phyloP scores from a whole-genome alignment of 2,797 vertebrate species.

The Pachyuromys duprasi region DNA sequence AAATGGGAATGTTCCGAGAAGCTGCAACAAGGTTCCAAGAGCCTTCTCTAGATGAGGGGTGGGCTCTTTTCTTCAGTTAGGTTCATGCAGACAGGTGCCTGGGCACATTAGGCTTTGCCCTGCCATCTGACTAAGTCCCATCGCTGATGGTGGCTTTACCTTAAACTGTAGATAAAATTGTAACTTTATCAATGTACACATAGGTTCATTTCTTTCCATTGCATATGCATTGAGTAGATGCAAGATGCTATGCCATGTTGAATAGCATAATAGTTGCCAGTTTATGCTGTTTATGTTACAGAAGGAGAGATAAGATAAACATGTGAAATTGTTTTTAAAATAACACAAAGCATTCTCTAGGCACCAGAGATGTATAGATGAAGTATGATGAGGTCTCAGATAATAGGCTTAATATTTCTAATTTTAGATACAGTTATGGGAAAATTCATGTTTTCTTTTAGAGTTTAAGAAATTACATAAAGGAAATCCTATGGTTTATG shows the following conservation, averaged over 20 bases:
- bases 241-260: not conserved
- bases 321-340: not conserved
- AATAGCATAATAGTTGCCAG: not conserved
- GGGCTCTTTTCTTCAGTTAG: not conserved
- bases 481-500: not conserved
- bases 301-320: not conserved
- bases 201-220: constrained; percentile 32
- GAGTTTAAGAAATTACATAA: constrained; percentile 27
- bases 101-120: not conserved
- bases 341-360: not conserved
- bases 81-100: not conserved
- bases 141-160: not conserved
- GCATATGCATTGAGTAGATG: not conserved
- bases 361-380: not conserved
- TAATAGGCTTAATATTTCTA: not conserved
- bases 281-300: not conserved
- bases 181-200: not conserved
- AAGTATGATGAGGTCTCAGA: not conserved
- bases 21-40: not conserved
- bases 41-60: not conserved
- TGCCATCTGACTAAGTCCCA: not conserved
- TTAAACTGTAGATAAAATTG: not conserved
- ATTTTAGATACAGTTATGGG: not conserved
- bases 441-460: not conserved
- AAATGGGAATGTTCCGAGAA: not conserved